Percentiles rank a stretch among this genome's conserved stretches.
phyloP scores from a whole-genome alignment of 2,888 invertebrate species.

The Drosophila fulvimacula region DNA sequence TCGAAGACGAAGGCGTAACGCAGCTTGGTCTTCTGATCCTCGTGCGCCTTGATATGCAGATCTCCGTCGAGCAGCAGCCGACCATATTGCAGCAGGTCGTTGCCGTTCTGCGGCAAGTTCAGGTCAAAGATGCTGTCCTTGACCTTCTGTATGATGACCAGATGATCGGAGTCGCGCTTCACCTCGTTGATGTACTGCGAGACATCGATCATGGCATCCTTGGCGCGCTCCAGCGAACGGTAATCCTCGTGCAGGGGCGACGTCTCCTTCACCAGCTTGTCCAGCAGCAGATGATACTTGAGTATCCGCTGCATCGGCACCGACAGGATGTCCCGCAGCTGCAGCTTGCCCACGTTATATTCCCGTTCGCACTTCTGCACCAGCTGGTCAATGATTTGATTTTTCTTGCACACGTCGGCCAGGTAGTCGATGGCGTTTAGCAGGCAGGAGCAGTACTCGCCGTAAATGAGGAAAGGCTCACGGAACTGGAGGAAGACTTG shows the following conservation, averaged over 20 bases:
- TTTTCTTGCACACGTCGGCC: conserved; percentile 85
- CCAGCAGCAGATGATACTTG: conserved; percentile 97
- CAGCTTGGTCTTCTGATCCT: conserved; percentile 92
- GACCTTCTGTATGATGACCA: conserved; percentile 95
- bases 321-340: conserved; percentile 96
- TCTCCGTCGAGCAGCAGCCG: conserved; percentile 97
- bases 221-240: conserved; percentile 92
- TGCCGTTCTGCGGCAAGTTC: conserved; percentile 90
- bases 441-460: conserved; percentile 97
- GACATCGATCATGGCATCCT: conserved; percentile 98
- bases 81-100: conserved; percentile 95
- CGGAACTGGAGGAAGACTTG: conserved; percentile 96
- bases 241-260: conserved; percentile 94
- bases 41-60: conserved; percentile 95
- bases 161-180: conserved; percentile 97
- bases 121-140: conserved; percentile 94
- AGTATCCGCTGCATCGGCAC: conserved; percentile 99
- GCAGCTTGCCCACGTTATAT: conserved; percentile 97
- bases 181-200: conserved; percentile 99
- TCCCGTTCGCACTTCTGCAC: conserved; percentile 94
- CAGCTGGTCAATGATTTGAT: conserved; percentile 83
- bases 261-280: conserved; percentile 94
- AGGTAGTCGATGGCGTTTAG: conserved; percentile 94
- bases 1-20: conserved; percentile 99
- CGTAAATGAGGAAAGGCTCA: conserved; percentile 96